Percentiles rank a stretch among this genome's conserved stretches.
phyloP scores from a whole-genome alignment of 2,888 invertebrate genomes.

The Acronicta alni region DNA sequence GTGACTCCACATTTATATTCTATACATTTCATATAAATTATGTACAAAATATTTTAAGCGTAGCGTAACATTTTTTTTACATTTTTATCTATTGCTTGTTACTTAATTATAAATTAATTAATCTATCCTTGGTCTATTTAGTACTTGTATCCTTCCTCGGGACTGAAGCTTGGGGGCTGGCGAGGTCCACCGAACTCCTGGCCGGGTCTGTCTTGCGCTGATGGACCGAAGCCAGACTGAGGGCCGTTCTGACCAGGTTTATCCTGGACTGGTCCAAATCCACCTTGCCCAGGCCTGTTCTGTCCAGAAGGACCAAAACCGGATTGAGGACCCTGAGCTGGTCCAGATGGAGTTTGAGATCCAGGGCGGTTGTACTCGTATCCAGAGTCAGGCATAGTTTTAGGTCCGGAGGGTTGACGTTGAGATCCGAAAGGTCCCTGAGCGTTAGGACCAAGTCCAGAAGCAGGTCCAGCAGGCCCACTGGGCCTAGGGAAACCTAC shows the following conservation, averaged over 20 bases:
- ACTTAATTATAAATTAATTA: conserved; percentile 55
- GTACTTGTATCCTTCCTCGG: conserved; percentile 84
- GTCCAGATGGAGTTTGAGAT: conserved; percentile 20
- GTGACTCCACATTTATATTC: conserved; percentile 68
- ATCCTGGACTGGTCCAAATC: conserved; percentile 31
- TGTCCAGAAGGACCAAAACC: conserved; percentile 22
- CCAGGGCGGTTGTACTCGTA: conserved; percentile 66
- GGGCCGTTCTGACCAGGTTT: conserved; percentile 32
- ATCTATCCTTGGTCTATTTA: conserved; percentile 66
- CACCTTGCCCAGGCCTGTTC: conserved; percentile 31
- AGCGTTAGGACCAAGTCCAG: conserved; percentile 3
- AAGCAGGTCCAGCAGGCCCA: conserved; percentile 5
- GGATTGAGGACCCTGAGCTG: conserved; percentile 14
- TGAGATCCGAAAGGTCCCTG: conserved; percentile 31
- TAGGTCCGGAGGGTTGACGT: conserved; percentile 33
- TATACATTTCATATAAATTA: conserved; percentile 63
- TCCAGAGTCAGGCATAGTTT: conserved; percentile 54
- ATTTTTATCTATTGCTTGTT: conserved; percentile 63
- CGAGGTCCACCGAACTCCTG: conserved; percentile 77
- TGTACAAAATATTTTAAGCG: conserved; percentile 62
- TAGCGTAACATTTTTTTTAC: conserved; percentile 59
- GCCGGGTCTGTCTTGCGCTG: conserved; percentile 49
- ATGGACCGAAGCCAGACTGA: conserved; percentile 44
- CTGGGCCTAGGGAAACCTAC: conserved; percentile 21
- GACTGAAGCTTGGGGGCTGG: conserved; percentile 82